Evolutionary conservation across 2,797 vertebrate genomes (phyloP).

Genomic region (Acrossocheilus wenchowensis): DNA sequence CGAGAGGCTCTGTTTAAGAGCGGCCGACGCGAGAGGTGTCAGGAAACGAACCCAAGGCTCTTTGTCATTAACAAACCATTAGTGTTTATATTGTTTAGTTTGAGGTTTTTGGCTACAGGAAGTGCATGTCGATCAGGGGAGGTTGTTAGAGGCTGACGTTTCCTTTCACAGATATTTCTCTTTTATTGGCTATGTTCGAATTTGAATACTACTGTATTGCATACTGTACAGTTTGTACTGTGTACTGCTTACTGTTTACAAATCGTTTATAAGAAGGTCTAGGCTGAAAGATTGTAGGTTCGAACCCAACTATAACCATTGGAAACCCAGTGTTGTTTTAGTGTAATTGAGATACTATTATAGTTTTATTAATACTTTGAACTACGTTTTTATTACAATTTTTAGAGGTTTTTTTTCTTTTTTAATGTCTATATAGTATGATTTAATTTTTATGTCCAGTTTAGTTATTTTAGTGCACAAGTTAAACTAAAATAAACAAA

Average conservation of each 20-base stretch:
- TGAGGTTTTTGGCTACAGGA: slow-evolving; percentile 9
- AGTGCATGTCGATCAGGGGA: slow-evolving; percentile 8
- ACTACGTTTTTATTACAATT: not conserved
- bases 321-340: not conserved
- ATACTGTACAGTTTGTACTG: not conserved
- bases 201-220: not conserved
- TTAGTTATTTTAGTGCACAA: not conserved
- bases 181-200: not conserved
- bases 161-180: not conserved
- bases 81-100: slow-evolving; percentile 36
- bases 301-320: not conserved
- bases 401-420: not conserved
- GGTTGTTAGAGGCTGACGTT: not conserved
- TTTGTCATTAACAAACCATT: slow-evolving; percentile 58
- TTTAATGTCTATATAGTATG: not conserved
- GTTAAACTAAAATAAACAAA: too few relatives aligned
- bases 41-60: slow-evolving; percentile 49
- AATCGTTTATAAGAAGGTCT: not conserved
- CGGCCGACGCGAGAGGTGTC: slow-evolving; percentile 52
- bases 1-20: slow-evolving; percentile 62
- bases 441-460: not conserved
- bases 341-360: not conserved
- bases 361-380: not conserved
- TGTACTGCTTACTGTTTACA: not conserved
- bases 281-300: not conserved